phyloP scores from a whole-genome alignment of 92 coral and sea anemone species.

The Virgularia gustaviana region DNA sequence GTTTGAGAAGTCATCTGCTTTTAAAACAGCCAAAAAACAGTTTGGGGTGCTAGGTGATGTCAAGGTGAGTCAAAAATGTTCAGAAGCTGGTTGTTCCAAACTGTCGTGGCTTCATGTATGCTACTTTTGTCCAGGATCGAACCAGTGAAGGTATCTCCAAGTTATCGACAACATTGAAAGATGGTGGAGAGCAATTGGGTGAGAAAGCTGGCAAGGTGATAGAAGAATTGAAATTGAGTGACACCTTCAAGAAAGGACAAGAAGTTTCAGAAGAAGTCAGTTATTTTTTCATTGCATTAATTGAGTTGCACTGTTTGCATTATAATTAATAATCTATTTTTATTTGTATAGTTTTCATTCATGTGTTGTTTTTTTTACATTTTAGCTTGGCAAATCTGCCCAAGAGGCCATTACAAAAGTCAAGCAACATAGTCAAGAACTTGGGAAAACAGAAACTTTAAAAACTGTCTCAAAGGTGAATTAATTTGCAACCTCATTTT shows the following conservation, averaged over 20 bases:
- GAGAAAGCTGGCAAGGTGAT: conserved; percentile 83
- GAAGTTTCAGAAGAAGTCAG: conserved; percentile 89
- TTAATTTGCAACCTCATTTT: not conserved
- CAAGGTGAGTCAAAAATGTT: conserved; percentile 72
- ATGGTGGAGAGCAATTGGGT: conserved; percentile 64
- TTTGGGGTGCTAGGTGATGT: conserved; percentile 60
- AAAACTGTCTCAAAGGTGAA: conserved; percentile 78
- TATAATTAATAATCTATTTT: not conserved
- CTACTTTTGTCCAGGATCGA: conserved; percentile 13
- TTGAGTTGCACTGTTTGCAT: too few relatives aligned
- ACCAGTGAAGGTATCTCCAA: conserved; percentile 58
- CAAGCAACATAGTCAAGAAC: conserved; percentile 81
- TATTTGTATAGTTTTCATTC: not conserved
- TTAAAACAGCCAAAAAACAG: conserved; percentile 64
- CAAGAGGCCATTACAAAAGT: conserved; percentile 93
- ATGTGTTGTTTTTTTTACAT: not conserved
- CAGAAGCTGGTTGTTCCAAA: not conserved
- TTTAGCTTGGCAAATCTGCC: conserved; percentile 87
- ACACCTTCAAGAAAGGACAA: conserved; percentile 70
- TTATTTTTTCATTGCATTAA: not conserved
- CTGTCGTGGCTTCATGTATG: too few relatives aligned
- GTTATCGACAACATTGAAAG: conserved; percentile 69
- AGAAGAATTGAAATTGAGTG: conserved; percentile 82
- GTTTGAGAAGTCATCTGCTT: conserved; percentile 76
- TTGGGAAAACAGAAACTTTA: conserved; percentile 82